Evolutionary conservation across 2,797 vertebrate genomes (phyloP).

Genomic region (Tragopan temminckii): DNA sequence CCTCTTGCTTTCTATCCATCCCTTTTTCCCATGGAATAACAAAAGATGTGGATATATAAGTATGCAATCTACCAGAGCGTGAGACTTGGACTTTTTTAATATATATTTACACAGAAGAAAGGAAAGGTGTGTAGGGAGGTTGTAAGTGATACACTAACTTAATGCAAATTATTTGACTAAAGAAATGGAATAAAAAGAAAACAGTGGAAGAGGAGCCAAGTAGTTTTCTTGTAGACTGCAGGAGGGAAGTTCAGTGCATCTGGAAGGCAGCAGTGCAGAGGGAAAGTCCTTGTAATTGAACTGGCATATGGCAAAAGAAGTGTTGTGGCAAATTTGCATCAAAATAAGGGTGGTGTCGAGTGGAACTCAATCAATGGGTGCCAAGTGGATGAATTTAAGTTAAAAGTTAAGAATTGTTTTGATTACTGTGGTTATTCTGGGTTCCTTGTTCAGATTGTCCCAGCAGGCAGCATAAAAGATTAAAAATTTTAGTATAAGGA

Average conservation of each 20-base stretch:
- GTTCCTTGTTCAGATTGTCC: neutral
- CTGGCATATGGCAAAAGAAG: conserved; percentile 38
- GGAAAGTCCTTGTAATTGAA: conserved; percentile 24
- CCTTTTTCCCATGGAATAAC: neutral
- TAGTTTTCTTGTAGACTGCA: conserved; percentile 14
- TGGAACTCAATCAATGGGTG: conserved; percentile 22
- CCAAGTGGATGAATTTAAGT: conserved; percentile 39
- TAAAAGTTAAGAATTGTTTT: conserved; percentile 26
- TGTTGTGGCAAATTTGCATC: conserved; percentile 33
- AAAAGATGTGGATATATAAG: neutral
- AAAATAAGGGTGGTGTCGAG: conserved; percentile 33
- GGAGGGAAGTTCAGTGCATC: conserved; percentile 36
- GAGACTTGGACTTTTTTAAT: neutral
- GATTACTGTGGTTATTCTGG: conserved; percentile 20
- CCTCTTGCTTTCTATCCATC: neutral
- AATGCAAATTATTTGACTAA: conserved; percentile 22
- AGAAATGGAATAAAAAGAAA: conserved; percentile 7
- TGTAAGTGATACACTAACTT: neutral
- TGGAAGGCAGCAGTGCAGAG: conserved; percentile 44
- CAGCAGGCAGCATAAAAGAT: conserved; percentile 19
- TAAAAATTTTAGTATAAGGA: neutral
- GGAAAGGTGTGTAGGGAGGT: accelerated
- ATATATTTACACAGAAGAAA: neutral
- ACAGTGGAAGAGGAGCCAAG: neutral
- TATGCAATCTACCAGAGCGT: neutral